phyloP scores from a whole-genome alignment of 2,888 invertebrate species.

The Drosophila austrosaltans region DNA sequence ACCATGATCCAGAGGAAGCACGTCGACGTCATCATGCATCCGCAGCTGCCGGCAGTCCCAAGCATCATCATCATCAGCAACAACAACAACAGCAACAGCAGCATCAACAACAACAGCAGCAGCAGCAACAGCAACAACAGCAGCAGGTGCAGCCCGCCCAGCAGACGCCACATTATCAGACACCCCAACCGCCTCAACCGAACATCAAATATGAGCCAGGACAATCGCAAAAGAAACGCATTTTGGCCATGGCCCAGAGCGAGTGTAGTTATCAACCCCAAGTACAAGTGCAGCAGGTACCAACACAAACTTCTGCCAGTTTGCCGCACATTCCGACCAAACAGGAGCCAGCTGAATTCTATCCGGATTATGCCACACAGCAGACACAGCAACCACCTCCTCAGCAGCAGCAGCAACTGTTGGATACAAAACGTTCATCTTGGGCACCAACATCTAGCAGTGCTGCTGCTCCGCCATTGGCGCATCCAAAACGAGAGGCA shows the following conservation, averaged over 20 bases:
- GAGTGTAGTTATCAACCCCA: conserved; percentile 87
- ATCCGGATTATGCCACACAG: conserved; percentile 79
- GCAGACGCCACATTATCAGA: conserved; percentile 43
- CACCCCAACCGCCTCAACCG: conserved; percentile 70
- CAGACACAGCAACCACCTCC: conserved; percentile 39
- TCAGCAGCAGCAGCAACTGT: conserved; percentile 50
- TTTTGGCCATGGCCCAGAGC: conserved; percentile 93
- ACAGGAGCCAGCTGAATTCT: conserved; percentile 83
- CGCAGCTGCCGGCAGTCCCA: conserved; percentile 72
- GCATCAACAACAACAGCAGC: conserved; percentile 58
- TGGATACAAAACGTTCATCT: conserved; percentile 82
- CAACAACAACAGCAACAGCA: conserved; percentile 56
- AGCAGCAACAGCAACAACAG: conserved; percentile 49
- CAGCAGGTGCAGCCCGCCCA: conserved; percentile 58
- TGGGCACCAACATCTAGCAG: conserved; percentile 82
- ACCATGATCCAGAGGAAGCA: conserved; percentile 88
- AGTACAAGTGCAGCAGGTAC: conserved; percentile 37
- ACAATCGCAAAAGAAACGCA: conserved; percentile 94
- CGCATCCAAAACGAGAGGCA: conserved; percentile 83
- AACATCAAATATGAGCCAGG: conserved; percentile 84
- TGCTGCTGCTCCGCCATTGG: conserved; percentile 81
- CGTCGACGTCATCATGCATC: conserved; percentile 82
- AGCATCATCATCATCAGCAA: conserved; percentile 64
- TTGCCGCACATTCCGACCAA: conserved; percentile 83
- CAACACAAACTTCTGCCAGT: conserved; percentile 53